Conservation (phyloP, 2,888 invertebrate genomes). For the Oscheius onirici region DNA sequence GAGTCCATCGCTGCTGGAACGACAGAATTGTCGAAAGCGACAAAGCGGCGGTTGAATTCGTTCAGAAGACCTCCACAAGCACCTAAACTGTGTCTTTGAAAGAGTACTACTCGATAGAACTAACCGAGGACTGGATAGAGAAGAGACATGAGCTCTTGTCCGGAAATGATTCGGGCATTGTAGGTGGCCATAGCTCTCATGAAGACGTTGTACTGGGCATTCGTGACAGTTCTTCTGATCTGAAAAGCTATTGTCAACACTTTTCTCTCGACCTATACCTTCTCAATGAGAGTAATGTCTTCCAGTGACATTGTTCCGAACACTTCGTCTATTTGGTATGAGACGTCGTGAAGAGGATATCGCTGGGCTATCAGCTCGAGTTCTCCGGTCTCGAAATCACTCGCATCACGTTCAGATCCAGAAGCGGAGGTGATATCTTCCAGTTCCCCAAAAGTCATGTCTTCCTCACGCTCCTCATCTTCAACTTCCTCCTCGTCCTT, state of each 20-base stretch:
- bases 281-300: constrained; percentile 18
- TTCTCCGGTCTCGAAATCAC: neutral
- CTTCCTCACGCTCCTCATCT: neutral
- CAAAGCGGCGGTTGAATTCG: constrained; percentile 10
- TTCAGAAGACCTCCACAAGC: constrained; percentile 15
- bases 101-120: neutral
- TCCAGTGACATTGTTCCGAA: neutral
- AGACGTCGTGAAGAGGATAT: neutral
- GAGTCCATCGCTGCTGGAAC: neutral
- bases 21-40: constrained; percentile 1
- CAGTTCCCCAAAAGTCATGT: neutral
- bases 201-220: constrained; percentile 11
- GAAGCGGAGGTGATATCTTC: neutral
- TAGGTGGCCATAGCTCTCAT: constrained; percentile 25
- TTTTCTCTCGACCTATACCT: neutral
- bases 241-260: neutral
- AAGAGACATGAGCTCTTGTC: constrained; percentile 7
- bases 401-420: neutral
- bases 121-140: constrained; percentile 24
- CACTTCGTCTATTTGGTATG: neutral
- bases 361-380: neutral
- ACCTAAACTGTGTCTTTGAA: neutral
- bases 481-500: neutral
- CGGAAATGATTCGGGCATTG: constrained; percentile 2
- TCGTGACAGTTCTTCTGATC: neutral